Evolutionary conservation across 2,113 vertebrate species (phyloP).

Genomic region (Zingel zingel): DNA sequence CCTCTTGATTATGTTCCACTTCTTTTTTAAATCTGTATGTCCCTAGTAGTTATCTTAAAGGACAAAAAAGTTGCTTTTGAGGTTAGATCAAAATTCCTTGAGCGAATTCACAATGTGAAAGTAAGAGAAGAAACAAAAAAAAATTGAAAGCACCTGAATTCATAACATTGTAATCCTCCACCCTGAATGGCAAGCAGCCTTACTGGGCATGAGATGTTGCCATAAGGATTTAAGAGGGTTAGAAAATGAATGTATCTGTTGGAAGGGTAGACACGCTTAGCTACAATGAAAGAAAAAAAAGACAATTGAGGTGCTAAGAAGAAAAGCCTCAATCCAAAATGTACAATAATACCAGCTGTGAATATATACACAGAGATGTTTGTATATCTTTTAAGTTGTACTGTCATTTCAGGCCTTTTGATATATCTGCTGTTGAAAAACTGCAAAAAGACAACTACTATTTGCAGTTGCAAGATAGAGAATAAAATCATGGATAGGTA

Average conservation of each 20-base stretch:
- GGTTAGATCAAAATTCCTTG: conserved; percentile 51
- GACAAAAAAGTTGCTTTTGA: conserved; percentile 41
- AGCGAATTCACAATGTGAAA: conserved; percentile 32
- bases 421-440: conserved; percentile 1
- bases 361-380: conserved; percentile 28
- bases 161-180: conserved; percentile 10
- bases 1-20: conserved; percentile 10
- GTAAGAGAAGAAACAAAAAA: conserved; percentile 29
- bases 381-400: conserved; percentile 13
- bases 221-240: conserved; percentile 45
- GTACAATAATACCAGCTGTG: conserved; percentile 38
- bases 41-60: conserved; percentile 25
- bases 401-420: conserved; percentile 6
- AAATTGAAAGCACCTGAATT: conserved; percentile 50
- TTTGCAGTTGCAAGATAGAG: neutral
- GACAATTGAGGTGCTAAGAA: conserved; percentile 14
- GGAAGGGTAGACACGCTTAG: conserved; percentile 9
- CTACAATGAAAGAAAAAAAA: conserved; percentile 22
- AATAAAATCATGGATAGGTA: conserved; percentile 8
- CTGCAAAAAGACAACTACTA: neutral
- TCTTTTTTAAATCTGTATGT: conserved; percentile 7
- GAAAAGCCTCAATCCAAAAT: conserved; percentile 19
- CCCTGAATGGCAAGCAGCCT: conserved; percentile 51
- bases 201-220: conserved; percentile 44
- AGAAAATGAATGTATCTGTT: conserved; percentile 38